Percentiles rank a stretch among this genome's conserved stretches.
Conservation (phyloP, 2,113 vertebrate genomes). For the Mus spicilegus region DNA sequence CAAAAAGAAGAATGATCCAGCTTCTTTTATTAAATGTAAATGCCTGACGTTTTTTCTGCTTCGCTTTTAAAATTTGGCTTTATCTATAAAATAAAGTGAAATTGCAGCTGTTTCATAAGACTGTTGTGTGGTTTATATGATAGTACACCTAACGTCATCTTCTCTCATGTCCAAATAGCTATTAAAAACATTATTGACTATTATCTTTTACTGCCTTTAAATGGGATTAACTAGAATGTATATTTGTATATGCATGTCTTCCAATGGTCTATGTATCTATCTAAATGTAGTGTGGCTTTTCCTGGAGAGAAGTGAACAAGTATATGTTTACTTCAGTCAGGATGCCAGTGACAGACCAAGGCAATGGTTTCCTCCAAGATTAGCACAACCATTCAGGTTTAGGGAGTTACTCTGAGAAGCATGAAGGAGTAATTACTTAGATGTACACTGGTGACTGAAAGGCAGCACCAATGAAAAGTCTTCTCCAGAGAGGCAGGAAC, state of each 20-base stretch:
- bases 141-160: neutral
- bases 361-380: neutral
- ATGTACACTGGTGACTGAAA: neutral
- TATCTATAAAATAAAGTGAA: constrained; percentile 3
- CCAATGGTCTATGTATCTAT: neutral
- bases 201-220: constrained; percentile 13
- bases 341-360: neutral
- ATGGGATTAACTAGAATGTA: neutral
- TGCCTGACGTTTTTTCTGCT: neutral
- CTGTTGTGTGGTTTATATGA: neutral
- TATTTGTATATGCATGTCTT: neutral
- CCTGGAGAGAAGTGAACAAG: neutral
- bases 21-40: neutral
- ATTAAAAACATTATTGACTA: constrained; percentile 11
- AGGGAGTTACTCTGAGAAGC: neutral
- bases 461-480: neutral
- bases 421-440: neutral
- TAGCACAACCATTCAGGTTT: neutral
- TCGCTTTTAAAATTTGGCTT: neutral
- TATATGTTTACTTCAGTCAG: neutral
- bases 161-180: neutral
- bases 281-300: neutral
- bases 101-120: constrained; percentile 27
- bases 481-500: no score
- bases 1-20: neutral